Base-by-base conservation (phyloP, 2,113 vertebrate species). In the Malurus cyaneus region DNA sequence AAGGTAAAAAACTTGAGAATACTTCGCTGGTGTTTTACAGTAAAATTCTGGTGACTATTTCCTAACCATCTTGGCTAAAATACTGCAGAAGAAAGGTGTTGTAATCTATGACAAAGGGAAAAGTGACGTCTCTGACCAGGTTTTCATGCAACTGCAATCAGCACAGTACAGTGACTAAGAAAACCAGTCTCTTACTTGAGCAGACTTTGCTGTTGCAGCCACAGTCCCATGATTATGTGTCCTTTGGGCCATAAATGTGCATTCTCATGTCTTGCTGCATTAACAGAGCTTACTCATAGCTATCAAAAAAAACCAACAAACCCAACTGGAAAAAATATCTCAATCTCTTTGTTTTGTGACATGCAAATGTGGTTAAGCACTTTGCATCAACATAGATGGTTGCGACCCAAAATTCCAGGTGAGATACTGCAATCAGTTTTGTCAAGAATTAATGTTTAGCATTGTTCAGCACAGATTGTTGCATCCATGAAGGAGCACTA, bases 301-400 rank as follows among this genome's bases (percentile, higher is more conserved):
- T 54, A 23, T 36, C 1, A 64, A 83, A 64, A 76, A 64, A 76
- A 52, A 10, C n/a, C 0, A 2, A 5, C 6, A 29, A 73, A 23
- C 14, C 5, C 11, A 12, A 44, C 2, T 4, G 7, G 21, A 46
- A 73, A 66, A 44, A 2, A n/a, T 11, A 41, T 5, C 4, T 3
- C 19, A 69, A 19, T 2, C 10, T 14, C 31, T 65, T 81, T 36
- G 8, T 17, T 82, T 71, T 44, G 24, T 80, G 25, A 6, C 18
- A 29, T 25, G 6, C 11, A 46, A 78, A 61, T 57, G 3, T n/a
- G 7, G 14, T 65, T 70, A 57, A 32, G 28, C 25, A 24, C 14
- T n/a, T 73, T 31, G 6, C 17, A 70, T 28, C 36, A 41, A 14
- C 21, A n/a, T 4, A 77, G 36, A 19, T 73, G 16, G 3, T 46